Percentiles rank a stretch among this genome's conserved stretches.
phyloP scores from a whole-genome alignment of 2,797 vertebrate genomes.

The Anisognathus igniventris region DNA sequence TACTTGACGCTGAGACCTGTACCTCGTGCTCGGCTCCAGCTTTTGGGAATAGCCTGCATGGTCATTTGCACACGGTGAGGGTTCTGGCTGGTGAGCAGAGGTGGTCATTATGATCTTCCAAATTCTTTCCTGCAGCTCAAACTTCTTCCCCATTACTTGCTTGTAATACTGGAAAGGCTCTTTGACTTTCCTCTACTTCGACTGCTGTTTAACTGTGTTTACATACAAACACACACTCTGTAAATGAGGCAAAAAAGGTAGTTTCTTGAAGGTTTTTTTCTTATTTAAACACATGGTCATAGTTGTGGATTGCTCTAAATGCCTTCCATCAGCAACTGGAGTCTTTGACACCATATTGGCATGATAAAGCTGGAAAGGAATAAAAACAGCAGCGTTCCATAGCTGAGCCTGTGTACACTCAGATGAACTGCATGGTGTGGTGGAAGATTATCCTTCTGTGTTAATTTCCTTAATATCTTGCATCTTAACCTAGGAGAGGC shows the following conservation, averaged over 20 bases:
- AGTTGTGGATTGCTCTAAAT: not conserved
- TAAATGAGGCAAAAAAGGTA: not conserved
- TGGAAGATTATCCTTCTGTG: not conserved
- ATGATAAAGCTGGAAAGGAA: not conserved
- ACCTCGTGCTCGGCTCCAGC: slow-evolving; percentile 87
- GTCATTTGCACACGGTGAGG: slow-evolving; percentile 94
- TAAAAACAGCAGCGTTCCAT: not conserved
- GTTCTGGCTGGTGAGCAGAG: not conserved
- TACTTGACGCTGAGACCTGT: slow-evolving; percentile 86
- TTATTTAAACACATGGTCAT: not conserved
- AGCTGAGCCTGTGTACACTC: not conserved
- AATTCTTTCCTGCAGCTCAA: not conserved
- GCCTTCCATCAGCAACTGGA: not conserved
- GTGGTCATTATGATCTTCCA: not conserved
- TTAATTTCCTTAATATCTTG: not conserved
- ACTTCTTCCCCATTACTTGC: not conserved
- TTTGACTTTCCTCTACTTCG: not conserved
- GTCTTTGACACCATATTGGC: not conserved
- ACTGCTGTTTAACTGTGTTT: not conserved
- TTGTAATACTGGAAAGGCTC: not conserved
- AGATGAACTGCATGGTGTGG: not conserved
- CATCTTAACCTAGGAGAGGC: not conserved
- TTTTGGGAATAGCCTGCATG: slow-evolving; percentile 98
- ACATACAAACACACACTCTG: not conserved
- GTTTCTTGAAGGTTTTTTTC: not conserved